Percentiles rank a stretch among this genome's conserved stretches.
Conservation (phyloP, 2,113 vertebrate genomes). For the Charina bottae region DNA sequence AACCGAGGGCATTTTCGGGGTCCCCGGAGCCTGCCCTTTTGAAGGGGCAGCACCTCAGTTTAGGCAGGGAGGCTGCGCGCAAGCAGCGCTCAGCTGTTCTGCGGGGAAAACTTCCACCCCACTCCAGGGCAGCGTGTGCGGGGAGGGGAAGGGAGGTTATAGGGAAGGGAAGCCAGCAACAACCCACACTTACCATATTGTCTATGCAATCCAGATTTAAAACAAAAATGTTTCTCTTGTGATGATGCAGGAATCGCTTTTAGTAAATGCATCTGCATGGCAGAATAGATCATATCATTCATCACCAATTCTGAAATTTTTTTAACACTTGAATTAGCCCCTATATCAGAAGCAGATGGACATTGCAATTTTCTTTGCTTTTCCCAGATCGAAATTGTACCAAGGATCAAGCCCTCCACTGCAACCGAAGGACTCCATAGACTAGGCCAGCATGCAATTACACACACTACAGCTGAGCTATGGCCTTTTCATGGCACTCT, state of each 20-base stretch:
- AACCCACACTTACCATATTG: background rate
- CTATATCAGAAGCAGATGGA: background rate
- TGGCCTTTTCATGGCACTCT: background rate
- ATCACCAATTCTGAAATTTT: background rate
- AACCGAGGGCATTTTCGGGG: too few relatives aligned
- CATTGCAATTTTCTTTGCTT: background rate
- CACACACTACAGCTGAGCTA: background rate
- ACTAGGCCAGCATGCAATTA: background rate
- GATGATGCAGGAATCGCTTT: background rate
- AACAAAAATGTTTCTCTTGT: background rate
- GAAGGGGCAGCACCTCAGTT: too few relatives aligned
- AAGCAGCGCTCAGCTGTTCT: too few relatives aligned
- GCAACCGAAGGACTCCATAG: background rate
- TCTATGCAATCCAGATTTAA: background rate
- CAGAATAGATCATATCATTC: background rate
- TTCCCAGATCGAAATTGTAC: background rate
- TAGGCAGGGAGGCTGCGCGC: too few relatives aligned
- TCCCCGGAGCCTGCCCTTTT: too few relatives aligned
- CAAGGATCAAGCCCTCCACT: background rate
- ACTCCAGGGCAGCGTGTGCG: too few relatives aligned
- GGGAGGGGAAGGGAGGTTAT: too few relatives aligned
- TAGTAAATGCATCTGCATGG: background rate
- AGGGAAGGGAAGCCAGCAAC: too few relatives aligned
- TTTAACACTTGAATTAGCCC: background rate
- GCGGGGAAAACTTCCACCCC: too few relatives aligned